phyloP scores from a whole-genome alignment of 2,113 vertebrate species.

The Microtus oregoni region DNA sequence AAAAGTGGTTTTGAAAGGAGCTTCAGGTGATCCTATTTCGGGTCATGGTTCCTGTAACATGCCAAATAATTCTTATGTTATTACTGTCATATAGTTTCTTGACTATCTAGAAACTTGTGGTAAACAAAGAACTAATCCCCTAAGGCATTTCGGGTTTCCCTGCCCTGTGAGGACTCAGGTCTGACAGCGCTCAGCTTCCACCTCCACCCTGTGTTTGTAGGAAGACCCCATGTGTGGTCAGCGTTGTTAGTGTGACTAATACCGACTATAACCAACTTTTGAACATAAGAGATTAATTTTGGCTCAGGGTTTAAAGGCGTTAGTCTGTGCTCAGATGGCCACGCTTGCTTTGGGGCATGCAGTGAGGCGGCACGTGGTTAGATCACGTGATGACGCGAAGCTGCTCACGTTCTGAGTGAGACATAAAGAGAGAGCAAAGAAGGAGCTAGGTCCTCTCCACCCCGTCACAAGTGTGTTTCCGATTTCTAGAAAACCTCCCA shows the following conservation, averaged over 20 bases:
- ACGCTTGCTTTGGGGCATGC: not conserved
- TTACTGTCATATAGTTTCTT: conserved; percentile 14
- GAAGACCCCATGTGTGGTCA: not conserved
- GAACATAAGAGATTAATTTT: not conserved
- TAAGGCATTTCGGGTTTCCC: conserved; percentile 49
- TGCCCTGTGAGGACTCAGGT: not conserved
- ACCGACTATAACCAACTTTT: not conserved
- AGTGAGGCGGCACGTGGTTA: not conserved
- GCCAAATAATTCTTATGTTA: not conserved
- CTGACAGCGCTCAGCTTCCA: not conserved
- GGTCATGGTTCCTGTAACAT: not conserved
- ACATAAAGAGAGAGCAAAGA: not conserved
- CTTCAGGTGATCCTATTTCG: conserved; percentile 30
- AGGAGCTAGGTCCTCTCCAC: not conserved
- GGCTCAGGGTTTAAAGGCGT: not conserved
- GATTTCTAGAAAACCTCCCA: not conserved
- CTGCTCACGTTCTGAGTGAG: not conserved
- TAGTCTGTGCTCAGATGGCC: not conserved
- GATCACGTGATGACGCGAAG: not conserved
- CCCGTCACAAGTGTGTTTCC: not conserved
- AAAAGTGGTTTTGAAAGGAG: conserved; percentile 37
- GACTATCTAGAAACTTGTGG: conserved; percentile 1
- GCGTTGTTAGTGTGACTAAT: not conserved
- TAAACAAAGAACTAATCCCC: conserved; percentile 20
- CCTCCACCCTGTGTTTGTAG: not conserved